Evolutionary conservation across 2,113 vertebrate species (phyloP).

Genomic region (Tylochromis polylepis): DNA sequence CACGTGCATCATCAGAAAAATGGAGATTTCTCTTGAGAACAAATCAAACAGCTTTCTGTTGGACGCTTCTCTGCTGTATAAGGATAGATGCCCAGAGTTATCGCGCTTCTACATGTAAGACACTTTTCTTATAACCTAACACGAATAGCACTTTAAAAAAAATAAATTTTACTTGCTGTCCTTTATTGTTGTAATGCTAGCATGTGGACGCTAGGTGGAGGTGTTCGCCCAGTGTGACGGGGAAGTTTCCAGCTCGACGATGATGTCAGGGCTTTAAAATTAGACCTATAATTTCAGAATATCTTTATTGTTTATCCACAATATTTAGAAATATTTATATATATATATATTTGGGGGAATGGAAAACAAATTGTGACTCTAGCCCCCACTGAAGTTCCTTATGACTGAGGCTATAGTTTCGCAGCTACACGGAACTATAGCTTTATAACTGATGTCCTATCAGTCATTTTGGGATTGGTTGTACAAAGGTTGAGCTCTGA

Average conservation of each 20-base stretch:
- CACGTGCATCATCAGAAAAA: neutral
- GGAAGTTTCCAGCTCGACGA: neutral
- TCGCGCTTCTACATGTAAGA: constrained; percentile 72
- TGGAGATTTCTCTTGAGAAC: neutral
- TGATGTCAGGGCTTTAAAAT: neutral
- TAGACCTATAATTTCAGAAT: neutral
- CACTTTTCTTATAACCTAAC: neutral
- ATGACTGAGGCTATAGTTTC: neutral
- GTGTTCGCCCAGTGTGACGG: neutral
- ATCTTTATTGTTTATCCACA: neutral
- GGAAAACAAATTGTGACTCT: neutral
- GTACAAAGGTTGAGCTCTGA: neutral
- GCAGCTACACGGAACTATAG: neutral
- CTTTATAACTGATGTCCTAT: neutral
- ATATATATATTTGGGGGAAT: neutral
- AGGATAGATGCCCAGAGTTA: constrained; percentile 66
- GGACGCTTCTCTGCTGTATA: constrained; percentile 61
- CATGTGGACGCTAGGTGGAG: constrained; percentile 39
- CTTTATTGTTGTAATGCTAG: constrained; percentile 24
- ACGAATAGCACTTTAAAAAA: neutral
- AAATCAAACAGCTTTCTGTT: constrained; percentile 26
- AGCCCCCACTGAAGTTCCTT: neutral
- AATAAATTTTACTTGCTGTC: fast-evolving
- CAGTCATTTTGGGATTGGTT: neutral
- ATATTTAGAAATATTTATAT: neutral